These are phyloP conservation scores for Cryptoleucopteryx plumbea DNA, from an alignment of 2,113 vertebrate species.

Conservation along the genomic window DNA sequence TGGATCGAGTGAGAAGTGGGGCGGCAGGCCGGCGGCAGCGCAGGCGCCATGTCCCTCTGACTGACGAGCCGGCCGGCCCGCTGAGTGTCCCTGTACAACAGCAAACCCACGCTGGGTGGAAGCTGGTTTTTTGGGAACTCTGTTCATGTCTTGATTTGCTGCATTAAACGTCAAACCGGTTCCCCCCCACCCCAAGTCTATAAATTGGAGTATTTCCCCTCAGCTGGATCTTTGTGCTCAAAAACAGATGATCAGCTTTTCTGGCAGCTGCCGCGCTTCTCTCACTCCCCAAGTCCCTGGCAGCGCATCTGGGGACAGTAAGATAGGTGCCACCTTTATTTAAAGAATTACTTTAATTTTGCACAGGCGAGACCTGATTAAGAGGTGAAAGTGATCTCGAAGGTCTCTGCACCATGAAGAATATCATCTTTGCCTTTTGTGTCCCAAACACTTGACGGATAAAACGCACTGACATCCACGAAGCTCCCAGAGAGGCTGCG, in stretches of 20 bases:
- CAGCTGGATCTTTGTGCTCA: neutral
- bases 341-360: neutral
- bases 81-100: accelerated
- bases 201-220: neutral
- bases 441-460: neutral
- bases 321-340: neutral
- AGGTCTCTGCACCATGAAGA: neutral
- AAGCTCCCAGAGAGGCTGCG: neutral
- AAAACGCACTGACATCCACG: accelerated
- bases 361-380: neutral
- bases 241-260: neutral
- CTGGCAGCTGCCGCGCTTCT: neutral
- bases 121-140: neutral
- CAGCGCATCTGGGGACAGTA: accelerated
- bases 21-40: accelerated
- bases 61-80: accelerated
- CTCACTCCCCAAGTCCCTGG: accelerated
- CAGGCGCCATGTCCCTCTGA: accelerated
- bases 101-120: too few relatives aligned
- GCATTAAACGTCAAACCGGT: neutral
- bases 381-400: neutral
- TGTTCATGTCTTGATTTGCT: neutral
- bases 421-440: neutral
- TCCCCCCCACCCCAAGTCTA: neutral
- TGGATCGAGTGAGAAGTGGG: neutral